phyloP scores from a whole-genome alignment of 2,888 invertebrate species.

The Mythimna ferrago region DNA sequence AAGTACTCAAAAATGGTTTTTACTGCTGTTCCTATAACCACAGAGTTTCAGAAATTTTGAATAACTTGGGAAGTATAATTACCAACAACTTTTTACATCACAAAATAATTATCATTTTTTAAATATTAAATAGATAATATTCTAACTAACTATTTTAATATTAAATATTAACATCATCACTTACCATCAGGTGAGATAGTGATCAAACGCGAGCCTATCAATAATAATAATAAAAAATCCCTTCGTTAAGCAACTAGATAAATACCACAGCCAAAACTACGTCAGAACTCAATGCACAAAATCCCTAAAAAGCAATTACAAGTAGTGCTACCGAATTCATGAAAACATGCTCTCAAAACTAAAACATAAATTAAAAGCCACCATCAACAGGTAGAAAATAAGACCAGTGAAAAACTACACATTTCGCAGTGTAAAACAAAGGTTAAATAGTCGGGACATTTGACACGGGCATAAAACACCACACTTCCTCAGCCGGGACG shows the following conservation, averaged over 20 bases:
- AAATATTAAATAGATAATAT: too few species aligned
- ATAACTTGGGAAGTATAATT: not conserved
- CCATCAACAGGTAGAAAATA: slow-evolving; percentile 61
- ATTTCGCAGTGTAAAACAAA: slow-evolving; percentile 63
- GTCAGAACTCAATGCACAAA: not conserved
- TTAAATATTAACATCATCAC: too few species aligned
- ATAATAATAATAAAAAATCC: too few species aligned
- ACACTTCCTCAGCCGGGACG: slow-evolving; percentile 62
- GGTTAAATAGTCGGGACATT: slow-evolving; percentile 70
- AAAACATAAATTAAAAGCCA: slow-evolving; percentile 17
- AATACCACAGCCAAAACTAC: not conserved
- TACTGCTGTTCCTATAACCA: too few species aligned
- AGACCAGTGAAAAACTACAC: slow-evolving; percentile 27
- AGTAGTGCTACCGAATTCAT: not conserved
- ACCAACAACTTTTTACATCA: too few species aligned
- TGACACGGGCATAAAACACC: slow-evolving; percentile 77
- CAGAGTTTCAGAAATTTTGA: not conserved
- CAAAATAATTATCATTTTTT: too few species aligned
- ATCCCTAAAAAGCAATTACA: not conserved
- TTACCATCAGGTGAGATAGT: too few species aligned
- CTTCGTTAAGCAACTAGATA: not conserved
- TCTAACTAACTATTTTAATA: too few species aligned
- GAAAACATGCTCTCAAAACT: not conserved
- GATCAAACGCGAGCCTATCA: too few species aligned
- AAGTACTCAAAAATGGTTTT: too few species aligned